phyloP scores from a whole-genome alignment of 2,888 invertebrate genomes.

The Monochamus alternatus region DNA sequence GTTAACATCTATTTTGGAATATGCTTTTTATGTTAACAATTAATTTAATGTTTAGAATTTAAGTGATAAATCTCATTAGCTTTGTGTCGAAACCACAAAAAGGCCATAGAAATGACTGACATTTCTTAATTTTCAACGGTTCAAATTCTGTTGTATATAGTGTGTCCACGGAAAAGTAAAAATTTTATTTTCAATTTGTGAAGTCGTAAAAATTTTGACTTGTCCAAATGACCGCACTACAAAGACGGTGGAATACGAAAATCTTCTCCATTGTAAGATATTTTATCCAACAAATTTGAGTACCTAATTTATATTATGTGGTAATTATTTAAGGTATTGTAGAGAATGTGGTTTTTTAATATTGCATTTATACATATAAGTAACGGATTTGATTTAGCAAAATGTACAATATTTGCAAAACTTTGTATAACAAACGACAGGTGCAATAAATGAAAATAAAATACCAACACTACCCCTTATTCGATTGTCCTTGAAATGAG shows the following conservation, averaged over 20 bases:
- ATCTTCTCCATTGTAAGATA: slow-evolving; percentile 34
- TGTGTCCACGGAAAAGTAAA: no score
- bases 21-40: no score
- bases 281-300: slow-evolving; percentile 30
- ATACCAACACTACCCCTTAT: slow-evolving; percentile 27
- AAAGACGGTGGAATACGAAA: slow-evolving; percentile 18
- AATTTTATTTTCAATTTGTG: no score
- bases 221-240: no score
- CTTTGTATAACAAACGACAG: slow-evolving; percentile 53
- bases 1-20: no score
- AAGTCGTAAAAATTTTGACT: no score
- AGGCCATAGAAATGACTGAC: no score
- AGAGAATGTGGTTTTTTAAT: slow-evolving; percentile 42
- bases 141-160: no score
- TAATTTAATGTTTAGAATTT: slow-evolving; percentile 1
- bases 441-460: slow-evolving; percentile 49
- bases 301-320: slow-evolving; percentile 27
- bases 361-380: slow-evolving; percentile 39
- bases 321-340: slow-evolving; percentile 32
- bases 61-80: no score
- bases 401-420: slow-evolving; percentile 41
- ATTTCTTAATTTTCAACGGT: no score
- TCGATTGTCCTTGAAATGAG: background rate
- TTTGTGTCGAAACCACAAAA: no score
- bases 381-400: slow-evolving; percentile 40